A percentile compares a stretch with the other conserved stretches of the same genome.
phyloP scores from a whole-genome alignment of 2,888 invertebrate genomes.

The Caenorhabditis plicata region DNA sequence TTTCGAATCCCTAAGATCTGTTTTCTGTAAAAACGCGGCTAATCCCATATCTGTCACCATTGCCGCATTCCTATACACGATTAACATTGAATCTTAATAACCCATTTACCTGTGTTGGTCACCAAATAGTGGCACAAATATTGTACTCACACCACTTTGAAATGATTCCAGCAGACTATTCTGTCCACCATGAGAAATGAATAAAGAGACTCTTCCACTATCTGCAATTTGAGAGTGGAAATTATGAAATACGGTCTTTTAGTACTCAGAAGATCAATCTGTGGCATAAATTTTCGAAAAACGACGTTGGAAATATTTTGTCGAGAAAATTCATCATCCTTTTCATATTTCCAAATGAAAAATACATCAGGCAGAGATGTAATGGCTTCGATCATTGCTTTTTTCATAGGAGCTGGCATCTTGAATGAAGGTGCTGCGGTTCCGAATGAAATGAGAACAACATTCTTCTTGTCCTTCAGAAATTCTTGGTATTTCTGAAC shows the following conservation, averaged over 20 bases:
- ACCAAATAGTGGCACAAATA: conserved; percentile 31
- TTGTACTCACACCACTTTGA: conserved; percentile 12
- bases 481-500: conserved; percentile 11
- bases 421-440: conserved; percentile 35
- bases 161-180: conserved; percentile 32
- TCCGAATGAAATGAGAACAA: conserved; percentile 40
- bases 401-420: conserved; percentile 35
- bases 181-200: conserved; percentile 39
- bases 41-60: conserved; percentile 24
- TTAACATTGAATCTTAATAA: too few species aligned
- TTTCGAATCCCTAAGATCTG: conserved; percentile 8
- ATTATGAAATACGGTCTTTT: neutral
- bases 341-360: conserved; percentile 48
- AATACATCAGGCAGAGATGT: conserved; percentile 30
- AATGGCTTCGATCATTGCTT: conserved; percentile 18
- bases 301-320: conserved; percentile 7
- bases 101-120: conserved; percentile 32
- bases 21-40: conserved; percentile 15
- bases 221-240: conserved; percentile 10
- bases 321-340: conserved; percentile 15
- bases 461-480: conserved; percentile 11
- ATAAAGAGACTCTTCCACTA: conserved; percentile 22
- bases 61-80: too few species aligned
- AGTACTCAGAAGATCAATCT: conserved; percentile 15
- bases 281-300: conserved; percentile 25